Conservation (phyloP, 1,140 invertebrate genomes). For the Berghia stephanieae region DNA sequence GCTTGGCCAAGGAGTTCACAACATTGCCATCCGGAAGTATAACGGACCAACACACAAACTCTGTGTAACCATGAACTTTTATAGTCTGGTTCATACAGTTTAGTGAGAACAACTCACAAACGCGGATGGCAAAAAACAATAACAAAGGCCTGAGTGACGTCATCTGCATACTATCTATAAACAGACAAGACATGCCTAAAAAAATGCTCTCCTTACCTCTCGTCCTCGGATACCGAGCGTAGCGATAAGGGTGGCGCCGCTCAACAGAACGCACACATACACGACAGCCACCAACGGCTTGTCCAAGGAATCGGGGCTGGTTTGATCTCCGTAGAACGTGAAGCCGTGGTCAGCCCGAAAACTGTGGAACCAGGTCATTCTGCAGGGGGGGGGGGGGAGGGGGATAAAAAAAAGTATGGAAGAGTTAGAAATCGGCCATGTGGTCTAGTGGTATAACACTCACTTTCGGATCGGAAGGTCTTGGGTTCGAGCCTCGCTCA, state of each 20-base stretch:
- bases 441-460: too few species aligned
- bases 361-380: constrained; percentile 57
- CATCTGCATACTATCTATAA: not conserved
- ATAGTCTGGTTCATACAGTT: too few species aligned
- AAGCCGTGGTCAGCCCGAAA: constrained; percentile 55
- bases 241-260: constrained; percentile 52
- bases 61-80: too few species aligned
- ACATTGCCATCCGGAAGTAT: too few species aligned
- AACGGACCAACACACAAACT: too few species aligned
- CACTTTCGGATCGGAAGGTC: too few species aligned
- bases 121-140: not conserved
- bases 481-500: too few species aligned
- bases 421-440: not conserved
- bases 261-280: constrained; percentile 51
- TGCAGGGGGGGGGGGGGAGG: constrained; percentile 25
- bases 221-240: constrained; percentile 55
- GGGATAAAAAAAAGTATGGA: not conserved
- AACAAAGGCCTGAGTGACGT: not conserved
- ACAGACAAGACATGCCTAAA: not conserved
- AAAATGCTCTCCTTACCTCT: constrained; percentile 42
- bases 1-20: too few species aligned
- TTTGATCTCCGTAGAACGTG: constrained; percentile 48
- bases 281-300: constrained; percentile 47
- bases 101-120: not conserved
- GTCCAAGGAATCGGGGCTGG: constrained; percentile 50